Conservation (phyloP, 2,797 vertebrate species). For the Psittacula echo region DNA sequence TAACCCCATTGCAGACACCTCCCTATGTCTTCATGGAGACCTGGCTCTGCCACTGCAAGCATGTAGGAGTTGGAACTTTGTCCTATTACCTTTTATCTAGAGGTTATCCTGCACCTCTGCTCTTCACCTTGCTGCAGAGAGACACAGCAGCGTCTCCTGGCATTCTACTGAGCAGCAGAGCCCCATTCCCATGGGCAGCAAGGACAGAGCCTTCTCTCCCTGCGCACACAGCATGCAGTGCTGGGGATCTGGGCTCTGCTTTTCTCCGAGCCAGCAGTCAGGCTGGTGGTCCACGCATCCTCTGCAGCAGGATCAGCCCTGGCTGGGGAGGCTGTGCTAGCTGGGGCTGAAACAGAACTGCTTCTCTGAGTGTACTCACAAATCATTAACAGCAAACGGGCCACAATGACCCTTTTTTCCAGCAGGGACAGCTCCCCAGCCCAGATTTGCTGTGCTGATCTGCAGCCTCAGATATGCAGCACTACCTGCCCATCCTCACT, state of each 20-base stretch:
- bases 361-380: background rate
- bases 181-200: background rate
- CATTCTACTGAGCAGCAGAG: background rate
- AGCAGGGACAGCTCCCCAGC: background rate
- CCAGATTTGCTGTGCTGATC: background rate
- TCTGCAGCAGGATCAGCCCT: background rate
- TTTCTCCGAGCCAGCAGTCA: background rate
- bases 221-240: rapidly evolving
- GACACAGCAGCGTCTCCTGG: background rate
- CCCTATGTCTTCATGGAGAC: background rate
- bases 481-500: background rate
- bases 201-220: background rate
- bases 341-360: background rate
- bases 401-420: background rate
- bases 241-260: background rate
- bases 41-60: background rate
- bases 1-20: background rate
- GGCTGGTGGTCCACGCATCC: background rate
- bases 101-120: background rate
- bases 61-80: background rate
- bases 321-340: background rate
- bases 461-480: background rate
- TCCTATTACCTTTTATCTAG: background rate
- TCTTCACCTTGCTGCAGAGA: background rate
- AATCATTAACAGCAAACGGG: background rate